Base-by-base conservation (phyloP, 2,113 vertebrate species). In the Nanorana parkeri region DNA sequence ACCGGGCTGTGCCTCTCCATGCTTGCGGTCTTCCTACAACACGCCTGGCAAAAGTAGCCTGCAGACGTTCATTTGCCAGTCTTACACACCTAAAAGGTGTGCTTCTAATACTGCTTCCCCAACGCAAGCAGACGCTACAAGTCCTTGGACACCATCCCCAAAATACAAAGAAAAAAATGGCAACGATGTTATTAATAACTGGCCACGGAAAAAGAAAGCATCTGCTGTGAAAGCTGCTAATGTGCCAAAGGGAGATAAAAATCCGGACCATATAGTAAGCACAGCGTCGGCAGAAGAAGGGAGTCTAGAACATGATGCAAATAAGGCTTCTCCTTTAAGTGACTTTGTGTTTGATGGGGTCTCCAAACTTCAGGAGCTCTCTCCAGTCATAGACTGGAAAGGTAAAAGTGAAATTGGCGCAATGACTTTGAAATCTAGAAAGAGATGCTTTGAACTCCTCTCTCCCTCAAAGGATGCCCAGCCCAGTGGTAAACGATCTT, bases 31-130 rank as follows among this genome's bases (percentile, higher is more conserved):
- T 60, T 87, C 88, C 20, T 95, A 95, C 8, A 89, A 87, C 75
- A 97, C 96, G 0, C 97, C 97, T 0, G 90, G 95, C 15, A 96
- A 96, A 80, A 89, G 87, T 0, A 84, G 90, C 0, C 89, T 96
- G 15, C 98, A 99, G 66, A 98, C 94, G 0, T 96, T 93, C 76
- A 98, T 99, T 85, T 99, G 97, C 86, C 96, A 96, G 85, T 94
- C 96, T 0, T 97, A 96, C 73, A 98, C 98, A 1, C 96, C 97
- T 0, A 97, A 96, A 0, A 92, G 58, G 19, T 90, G 93, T 58
- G 84, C 90, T 3, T 88, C 89, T 0, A 88, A 84, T 0, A 88
- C 91, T 17, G 82, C 89, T 17, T 96, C 97, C 19, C 95, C 96
- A 0, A 87, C 90, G 8, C 88, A 88, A 0, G 2, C 85, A 2